Conservation (phyloP, 2,797 vertebrate genomes). For the Sylvia borin region DNA sequence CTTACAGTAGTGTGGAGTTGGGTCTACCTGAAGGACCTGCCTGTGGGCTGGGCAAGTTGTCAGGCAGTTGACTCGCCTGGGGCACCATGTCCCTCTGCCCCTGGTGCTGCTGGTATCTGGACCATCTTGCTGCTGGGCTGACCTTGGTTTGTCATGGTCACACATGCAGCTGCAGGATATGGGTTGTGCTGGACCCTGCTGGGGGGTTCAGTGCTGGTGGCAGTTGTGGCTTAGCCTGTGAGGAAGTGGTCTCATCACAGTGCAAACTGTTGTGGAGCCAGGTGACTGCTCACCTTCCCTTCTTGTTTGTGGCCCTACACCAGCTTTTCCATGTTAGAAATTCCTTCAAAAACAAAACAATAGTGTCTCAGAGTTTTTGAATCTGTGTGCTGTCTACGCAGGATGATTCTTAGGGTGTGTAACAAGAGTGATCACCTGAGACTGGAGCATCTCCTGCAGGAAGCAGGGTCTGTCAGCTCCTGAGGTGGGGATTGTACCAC, state of each 20-base stretch:
- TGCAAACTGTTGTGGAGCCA: not conserved
- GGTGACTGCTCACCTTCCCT: not conserved
- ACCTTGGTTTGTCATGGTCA: not conserved
- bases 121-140: not conserved
- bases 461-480: not conserved
- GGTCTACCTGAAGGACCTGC: not conserved
- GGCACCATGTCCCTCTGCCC: not conserved
- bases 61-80: not conserved
- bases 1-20: not conserved
- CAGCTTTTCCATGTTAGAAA: not conserved
- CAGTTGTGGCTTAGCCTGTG: rapidly evolving
- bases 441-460: not conserved
- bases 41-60: not conserved
- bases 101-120: not conserved
- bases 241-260: not conserved
- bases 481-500: not conserved
- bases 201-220: not conserved
- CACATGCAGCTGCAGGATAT: not conserved
- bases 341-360: not conserved
- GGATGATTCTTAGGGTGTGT: not conserved
- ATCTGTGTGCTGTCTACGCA: not conserved
- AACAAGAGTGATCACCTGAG: not conserved
- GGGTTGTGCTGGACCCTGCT: not conserved
- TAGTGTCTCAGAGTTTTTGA: not conserved
- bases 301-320: not conserved